Conservation (phyloP, 1,140 invertebrate species). For the Tigriopus japonicus region DNA sequence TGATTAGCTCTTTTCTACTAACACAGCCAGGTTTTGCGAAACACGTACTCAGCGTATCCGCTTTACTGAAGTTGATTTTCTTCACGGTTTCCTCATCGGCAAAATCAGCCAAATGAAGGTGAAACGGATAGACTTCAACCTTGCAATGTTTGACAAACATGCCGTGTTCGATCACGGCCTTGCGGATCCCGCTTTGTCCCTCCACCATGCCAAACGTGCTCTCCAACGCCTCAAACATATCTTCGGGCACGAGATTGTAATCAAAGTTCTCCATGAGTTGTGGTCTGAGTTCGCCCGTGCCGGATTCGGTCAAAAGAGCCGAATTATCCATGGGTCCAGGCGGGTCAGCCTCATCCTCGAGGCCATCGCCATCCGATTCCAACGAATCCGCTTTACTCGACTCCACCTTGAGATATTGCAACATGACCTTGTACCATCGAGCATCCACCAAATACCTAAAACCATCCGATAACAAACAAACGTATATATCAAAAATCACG, state of each 20-base stretch:
- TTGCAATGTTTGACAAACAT: neutral
- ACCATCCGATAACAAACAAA: too few relatives aligned
- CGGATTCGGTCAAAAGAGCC: neutral
- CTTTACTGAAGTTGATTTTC: neutral
- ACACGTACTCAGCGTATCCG: neutral
- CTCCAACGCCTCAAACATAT: neutral
- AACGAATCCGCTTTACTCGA: neutral
- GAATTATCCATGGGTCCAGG: slow-evolving; percentile 3
- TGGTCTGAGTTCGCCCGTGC: neutral
- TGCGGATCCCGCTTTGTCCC: neutral
- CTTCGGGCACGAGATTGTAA: neutral
- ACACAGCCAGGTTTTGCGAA: too few relatives aligned
- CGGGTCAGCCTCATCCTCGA: neutral
- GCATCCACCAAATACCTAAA: slow-evolving; percentile 3
- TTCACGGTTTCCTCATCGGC: neutral
- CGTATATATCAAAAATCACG: too few relatives aligned
- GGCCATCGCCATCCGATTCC: neutral
- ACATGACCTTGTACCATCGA: neutral
- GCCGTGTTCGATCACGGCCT: neutral
- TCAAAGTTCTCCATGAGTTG: neutral
- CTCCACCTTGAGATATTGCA: neutral
- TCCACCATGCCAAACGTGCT: neutral
- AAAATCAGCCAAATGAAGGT: neutral
- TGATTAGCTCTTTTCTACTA: too few relatives aligned
- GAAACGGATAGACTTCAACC: neutral